Evolutionary conservation across 1,140 invertebrate genomes (phyloP).

Genomic region (Dufourea novaeangliae): DNA sequence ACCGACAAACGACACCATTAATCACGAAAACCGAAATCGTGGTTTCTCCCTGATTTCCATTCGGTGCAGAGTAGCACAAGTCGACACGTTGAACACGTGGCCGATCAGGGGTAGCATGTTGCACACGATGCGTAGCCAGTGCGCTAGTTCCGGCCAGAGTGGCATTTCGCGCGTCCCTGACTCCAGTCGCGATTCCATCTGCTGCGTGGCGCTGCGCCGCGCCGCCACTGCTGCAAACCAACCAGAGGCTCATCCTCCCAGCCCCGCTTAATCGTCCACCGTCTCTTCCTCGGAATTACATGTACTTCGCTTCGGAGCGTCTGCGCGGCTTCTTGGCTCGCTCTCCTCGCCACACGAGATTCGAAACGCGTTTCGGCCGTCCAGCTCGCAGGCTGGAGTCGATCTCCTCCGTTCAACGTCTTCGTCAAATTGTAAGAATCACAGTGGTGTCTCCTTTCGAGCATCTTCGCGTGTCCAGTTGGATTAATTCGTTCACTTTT

Average conservation of each 20-base stretch:
- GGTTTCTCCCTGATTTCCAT: neutral
- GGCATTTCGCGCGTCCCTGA: constrained; percentile 60
- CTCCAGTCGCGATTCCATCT: constrained; percentile 10
- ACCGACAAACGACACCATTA: no score
- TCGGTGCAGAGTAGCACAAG: neutral
- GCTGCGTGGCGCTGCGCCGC: neutral
- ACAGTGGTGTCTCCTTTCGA: no score
- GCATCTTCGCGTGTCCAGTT: no score
- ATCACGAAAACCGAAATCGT: neutral
- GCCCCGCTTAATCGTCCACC: neutral
- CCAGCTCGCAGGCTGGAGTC: no score
- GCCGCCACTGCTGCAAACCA: no score
- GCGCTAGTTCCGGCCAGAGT: constrained; percentile 59
- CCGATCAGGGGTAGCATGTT: constrained; percentile 32
- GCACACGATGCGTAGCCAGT: constrained; percentile 23
- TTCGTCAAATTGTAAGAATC: no score
- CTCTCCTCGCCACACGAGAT: constrained; percentile 3
- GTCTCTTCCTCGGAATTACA: neutral
- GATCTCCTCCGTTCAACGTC: no score
- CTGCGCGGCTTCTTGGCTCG: neutral
- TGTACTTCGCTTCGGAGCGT: neutral
- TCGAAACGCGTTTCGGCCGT: neutral
- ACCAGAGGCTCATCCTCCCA: neutral
- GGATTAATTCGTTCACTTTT: no score
- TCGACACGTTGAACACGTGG: constrained; percentile 38